These are phyloP conservation scores for Hypena proboscidalis DNA, from an alignment of 2,888 invertebrate genomes.

Conservation along the genomic window DNA sequence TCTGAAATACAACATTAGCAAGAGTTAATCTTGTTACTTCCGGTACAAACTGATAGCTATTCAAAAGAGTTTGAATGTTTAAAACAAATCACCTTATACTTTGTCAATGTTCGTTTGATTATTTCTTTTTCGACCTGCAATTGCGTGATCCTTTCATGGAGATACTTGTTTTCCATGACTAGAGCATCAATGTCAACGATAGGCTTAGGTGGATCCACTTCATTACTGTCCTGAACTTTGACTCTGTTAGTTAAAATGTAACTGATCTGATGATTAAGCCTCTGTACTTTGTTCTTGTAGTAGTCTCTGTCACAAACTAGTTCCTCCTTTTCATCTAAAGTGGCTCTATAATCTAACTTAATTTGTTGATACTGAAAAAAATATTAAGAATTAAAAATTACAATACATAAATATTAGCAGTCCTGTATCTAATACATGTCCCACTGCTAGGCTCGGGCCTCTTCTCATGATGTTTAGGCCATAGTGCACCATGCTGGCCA, in stretches of 20 bases:
- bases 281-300: conserved; percentile 92
- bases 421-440: too few species aligned
- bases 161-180: conserved; percentile 92
- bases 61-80: neutral
- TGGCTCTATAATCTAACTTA: conserved; percentile 90
- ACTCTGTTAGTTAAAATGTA: conserved; percentile 84
- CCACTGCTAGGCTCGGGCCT: too few species aligned
- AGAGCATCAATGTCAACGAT: conserved; percentile 92
- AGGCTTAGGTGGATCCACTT: conserved; percentile 62
- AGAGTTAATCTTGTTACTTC: conserved; percentile 14
- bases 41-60: conserved; percentile 6
- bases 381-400: neutral
- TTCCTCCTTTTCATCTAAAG: conserved; percentile 94
- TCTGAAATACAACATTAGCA: conserved; percentile 71
- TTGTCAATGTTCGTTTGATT: conserved; percentile 88
- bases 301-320: conserved; percentile 92
- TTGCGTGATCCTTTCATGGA: conserved; percentile 92
- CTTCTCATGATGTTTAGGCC: too few species aligned
- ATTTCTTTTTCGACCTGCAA: conserved; percentile 92
- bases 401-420: too few species aligned
- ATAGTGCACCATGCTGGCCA: too few species aligned
- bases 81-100: conserved; percentile 87
- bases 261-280: conserved; percentile 92
- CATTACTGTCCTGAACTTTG: conserved; percentile 54
- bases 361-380: conserved; percentile 88